These are phyloP conservation scores for Yponomeuta malinellus DNA, from an alignment of 2,888 invertebrate species.

Conservation along the genomic window DNA sequence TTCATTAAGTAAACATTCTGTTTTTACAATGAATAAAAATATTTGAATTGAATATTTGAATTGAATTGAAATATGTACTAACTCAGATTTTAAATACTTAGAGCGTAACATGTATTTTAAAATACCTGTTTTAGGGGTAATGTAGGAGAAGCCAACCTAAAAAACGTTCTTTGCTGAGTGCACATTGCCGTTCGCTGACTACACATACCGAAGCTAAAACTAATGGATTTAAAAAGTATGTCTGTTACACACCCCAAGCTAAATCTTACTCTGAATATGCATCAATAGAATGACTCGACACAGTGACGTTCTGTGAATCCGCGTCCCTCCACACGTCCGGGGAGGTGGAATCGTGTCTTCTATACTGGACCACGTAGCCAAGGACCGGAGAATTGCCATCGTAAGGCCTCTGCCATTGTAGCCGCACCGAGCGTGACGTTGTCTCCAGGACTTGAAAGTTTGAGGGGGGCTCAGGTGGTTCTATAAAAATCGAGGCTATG, in stretches of 20 bases:
- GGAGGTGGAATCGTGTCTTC: slow-evolving; percentile 71
- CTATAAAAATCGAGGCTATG: slow-evolving; percentile 42
- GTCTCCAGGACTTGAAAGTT: slow-evolving; percentile 80
- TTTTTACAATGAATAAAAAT: too few species aligned
- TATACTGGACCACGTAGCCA: slow-evolving; percentile 85
- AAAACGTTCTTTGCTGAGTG: too few species aligned
- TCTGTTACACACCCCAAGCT: neutral
- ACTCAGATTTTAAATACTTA: too few species aligned
- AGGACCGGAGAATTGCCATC: slow-evolving; percentile 88
- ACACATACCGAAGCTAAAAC: too few species aligned
- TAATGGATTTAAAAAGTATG: too few species aligned
- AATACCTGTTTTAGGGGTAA: too few species aligned
- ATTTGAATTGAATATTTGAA: too few species aligned
- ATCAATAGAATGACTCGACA: slow-evolving; percentile 48
- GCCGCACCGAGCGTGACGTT: slow-evolving; percentile 77
- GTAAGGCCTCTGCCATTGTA: slow-evolving; percentile 82
- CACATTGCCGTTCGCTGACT: too few species aligned
- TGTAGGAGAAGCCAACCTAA: too few species aligned
- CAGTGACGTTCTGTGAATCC: slow-evolving; percentile 75
- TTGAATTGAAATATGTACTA: too few species aligned
- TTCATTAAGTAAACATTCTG: too few species aligned
- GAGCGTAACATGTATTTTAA: too few species aligned
- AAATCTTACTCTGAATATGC: slow-evolving; percentile 55
- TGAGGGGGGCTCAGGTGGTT: slow-evolving; percentile 84
- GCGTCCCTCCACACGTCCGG: slow-evolving; percentile 75